Base-by-base conservation (phyloP, 2,797 vertebrate species). In the Anomalospiza imberbis region DNA sequence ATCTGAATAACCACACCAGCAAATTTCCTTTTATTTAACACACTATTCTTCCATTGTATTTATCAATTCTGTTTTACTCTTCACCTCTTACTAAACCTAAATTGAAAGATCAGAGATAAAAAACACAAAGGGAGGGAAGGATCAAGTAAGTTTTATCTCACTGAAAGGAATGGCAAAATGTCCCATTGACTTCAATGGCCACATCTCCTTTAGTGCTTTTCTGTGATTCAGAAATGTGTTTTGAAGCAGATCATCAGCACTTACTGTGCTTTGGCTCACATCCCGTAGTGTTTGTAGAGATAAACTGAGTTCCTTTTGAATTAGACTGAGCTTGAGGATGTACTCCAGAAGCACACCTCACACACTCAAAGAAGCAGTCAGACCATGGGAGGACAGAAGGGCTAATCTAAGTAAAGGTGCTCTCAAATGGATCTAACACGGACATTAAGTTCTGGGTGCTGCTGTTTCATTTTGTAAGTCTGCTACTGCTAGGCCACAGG, bases 171-270 rank as follows among this genome's bases (percentile, higher is more conserved):
- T 32, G 20, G 20, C 38, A 63, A 18, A 71, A 71, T 18, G 29
- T 83, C 28, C n/a, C 7, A 10, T 44, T 81, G n/a, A 65, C 75
- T 89, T 91, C 31, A 79, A 19, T 63, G 20, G 40, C 6, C 0
- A 0, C 34, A 34, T 87, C 17, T 91, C 32, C 53, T 76, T 81
- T 75, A 78, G 51, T 75, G 40, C 58, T 92, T 89, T 36, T 18
- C n/a, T 91, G 94, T 60, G n/a, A 91, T 79, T 76, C 47, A 31
- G 16, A 47, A 77, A n/a, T 31, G 44, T 79, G 38, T 77, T 90
- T 92, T 92, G 84, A 93, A 91, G 71, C 36, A 76, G 55, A 42
- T 62, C 20, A 34, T 36, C 47, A 62, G n/a, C 70, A 34, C 44
- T 84, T 75, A 29, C 14, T 55, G 50, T 50, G 58, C 57, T 72